Percentiles rank a stretch among this genome's conserved stretches.
Conservation (phyloP, 2,888 invertebrate species). For the Trissoscelio sp. region DNA sequence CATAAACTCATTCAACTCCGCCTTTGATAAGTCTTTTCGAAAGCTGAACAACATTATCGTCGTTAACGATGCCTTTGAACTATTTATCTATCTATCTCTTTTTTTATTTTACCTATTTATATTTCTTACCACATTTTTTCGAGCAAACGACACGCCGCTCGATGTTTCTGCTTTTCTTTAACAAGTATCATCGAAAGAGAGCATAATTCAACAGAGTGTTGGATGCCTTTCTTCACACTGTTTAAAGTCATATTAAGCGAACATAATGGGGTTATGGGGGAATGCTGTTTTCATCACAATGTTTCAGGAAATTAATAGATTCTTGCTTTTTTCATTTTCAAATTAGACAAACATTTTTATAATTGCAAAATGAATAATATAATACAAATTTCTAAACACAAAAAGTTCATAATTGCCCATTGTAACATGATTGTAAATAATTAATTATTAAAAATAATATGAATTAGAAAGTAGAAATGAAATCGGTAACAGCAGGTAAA, state of each 20-base stretch:
- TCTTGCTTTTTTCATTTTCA: not conserved
- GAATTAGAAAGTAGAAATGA: not conserved
- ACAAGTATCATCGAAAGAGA: conserved; percentile 31
- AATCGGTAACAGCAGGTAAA: conserved; percentile 35
- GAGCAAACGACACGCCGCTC: conserved; percentile 15
- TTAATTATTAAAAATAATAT: too few species aligned
- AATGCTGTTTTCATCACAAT: conserved; percentile 27
- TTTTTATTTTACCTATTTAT: conserved; percentile 46
- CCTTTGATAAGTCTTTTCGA: conserved; percentile 28
- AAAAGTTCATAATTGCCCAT: too few species aligned
- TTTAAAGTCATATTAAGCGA: conserved; percentile 55
- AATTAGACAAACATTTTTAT: too few species aligned
- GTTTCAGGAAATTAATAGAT: conserved; percentile 36
- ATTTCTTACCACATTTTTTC: conserved; percentile 26
- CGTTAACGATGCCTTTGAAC: conserved; percentile 25
- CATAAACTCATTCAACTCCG: conserved; percentile 55
- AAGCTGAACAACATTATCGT: conserved; percentile 33
- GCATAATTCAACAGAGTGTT: conserved; percentile 35
- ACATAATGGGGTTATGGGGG: conserved; percentile 45
- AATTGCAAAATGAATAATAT: too few species aligned
- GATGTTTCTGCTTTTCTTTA: conserved; percentile 39
- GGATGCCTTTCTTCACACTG: conserved; percentile 53
- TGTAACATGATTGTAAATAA: too few species aligned
- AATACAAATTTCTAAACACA: too few species aligned
- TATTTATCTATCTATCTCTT: not conserved